phyloP scores from a whole-genome alignment of 2,113 vertebrate species.

The Prochilodus magdalenae region DNA sequence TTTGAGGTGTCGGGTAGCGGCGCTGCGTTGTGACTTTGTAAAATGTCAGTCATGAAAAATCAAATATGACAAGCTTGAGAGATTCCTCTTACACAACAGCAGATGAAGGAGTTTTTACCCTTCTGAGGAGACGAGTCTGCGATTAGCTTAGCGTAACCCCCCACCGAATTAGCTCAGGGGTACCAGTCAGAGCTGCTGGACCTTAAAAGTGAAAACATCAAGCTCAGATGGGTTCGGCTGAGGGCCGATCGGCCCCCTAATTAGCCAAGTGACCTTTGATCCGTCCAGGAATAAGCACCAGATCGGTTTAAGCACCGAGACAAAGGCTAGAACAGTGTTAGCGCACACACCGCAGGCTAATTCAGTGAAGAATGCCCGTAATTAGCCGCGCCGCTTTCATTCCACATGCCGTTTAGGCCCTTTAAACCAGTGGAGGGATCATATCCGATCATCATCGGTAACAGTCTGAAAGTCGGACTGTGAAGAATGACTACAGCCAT shows the following conservation, averaged over 20 bases:
- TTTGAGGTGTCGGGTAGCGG: too few species aligned
- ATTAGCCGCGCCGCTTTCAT: conserved; percentile 91
- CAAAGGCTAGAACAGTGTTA: conserved; percentile 85
- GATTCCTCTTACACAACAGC: conserved; percentile 63
- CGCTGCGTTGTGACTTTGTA: background rate
- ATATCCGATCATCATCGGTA: too few species aligned
- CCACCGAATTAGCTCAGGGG: conserved; percentile 87
- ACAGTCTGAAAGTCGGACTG: background rate
- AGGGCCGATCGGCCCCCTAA: conserved; percentile 89
- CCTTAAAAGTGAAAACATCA: conserved; percentile 87
- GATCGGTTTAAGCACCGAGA: conserved; percentile 93
- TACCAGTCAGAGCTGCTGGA: conserved; percentile 91
- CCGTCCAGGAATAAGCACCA: conserved; percentile 91
- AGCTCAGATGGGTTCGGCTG: conserved; percentile 91
- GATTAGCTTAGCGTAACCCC: conserved; percentile 85
- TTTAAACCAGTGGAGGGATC: conserved; percentile 76
- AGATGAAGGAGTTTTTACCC: conserved; percentile 67
- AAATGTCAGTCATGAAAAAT: conserved; percentile 55
- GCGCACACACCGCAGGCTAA: conserved; percentile 93
- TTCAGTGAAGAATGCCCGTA: conserved; percentile 96
- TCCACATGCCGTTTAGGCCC: conserved; percentile 85
- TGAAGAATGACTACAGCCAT: too few species aligned
- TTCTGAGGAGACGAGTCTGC: conserved; percentile 83
- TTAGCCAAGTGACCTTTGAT: conserved; percentile 93
- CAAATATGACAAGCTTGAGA: conserved; percentile 82